Conservation (phyloP, 2,888 invertebrate species). For the Dicyrtoma fusca region DNA sequence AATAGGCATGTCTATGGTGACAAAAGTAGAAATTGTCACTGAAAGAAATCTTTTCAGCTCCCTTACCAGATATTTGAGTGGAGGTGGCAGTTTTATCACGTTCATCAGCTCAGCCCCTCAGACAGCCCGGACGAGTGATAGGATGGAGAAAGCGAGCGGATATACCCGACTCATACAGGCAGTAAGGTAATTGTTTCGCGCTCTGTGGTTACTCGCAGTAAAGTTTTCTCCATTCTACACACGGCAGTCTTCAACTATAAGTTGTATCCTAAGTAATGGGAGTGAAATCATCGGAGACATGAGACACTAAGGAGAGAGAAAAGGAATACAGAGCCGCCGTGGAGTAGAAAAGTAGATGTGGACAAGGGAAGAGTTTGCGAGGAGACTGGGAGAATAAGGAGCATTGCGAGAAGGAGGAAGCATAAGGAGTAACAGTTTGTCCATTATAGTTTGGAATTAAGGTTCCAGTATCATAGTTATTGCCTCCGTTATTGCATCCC, state of each 20-base stretch:
- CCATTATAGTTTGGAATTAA: slow-evolving; percentile 51
- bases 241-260: background rate
- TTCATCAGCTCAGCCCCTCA: background rate
- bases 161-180: no score
- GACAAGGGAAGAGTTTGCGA: slow-evolving; percentile 1
- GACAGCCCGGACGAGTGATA: no score
- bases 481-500: slow-evolving; percentile 50
- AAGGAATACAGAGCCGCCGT: background rate
- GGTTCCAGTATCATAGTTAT: slow-evolving; percentile 52
- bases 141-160: no score
- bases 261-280: background rate
- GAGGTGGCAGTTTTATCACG: background rate
- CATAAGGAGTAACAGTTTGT: slow-evolving; percentile 47
- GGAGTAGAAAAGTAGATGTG: slow-evolving; percentile 3
- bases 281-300: background rate
- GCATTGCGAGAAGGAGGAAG: slow-evolving; percentile 20
- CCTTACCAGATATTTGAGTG: background rate
- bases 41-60: slow-evolving; percentile 11
- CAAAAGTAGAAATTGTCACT: background rate
- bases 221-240: slow-evolving; percentile 1
- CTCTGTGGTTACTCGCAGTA: background rate
- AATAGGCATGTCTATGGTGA: slow-evolving; percentile 1
- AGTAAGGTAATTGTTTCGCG: background rate
- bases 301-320: no score
- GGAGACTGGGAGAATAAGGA: slow-evolving; percentile 5